Conservation (phyloP, 2,113 vertebrate species). For the Tonatia bakeri region DNA sequence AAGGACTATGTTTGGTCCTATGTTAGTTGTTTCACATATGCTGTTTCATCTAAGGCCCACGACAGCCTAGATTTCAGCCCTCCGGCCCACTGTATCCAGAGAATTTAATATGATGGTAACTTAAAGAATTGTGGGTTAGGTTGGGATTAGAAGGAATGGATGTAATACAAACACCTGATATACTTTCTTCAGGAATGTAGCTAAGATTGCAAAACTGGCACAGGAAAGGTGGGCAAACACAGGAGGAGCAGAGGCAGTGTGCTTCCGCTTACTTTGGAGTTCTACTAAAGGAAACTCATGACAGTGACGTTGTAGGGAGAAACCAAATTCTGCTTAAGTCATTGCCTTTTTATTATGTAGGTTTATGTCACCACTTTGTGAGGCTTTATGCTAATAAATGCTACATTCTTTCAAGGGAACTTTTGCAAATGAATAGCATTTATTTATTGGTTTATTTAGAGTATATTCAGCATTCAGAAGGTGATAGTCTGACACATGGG, state of each 20-base stretch:
- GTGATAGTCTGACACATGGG: not conserved
- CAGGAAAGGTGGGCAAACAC: not conserved
- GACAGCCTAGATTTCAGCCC: not conserved
- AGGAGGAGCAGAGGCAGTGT: not conserved
- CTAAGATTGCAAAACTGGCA: not conserved
- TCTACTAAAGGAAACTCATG: accelerated
- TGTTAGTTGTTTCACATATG: not conserved
- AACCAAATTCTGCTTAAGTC: not conserved
- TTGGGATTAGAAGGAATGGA: not conserved
- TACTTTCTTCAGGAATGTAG: not conserved
- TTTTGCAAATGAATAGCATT: not conserved
- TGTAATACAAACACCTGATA: accelerated
- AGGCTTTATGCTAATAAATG: not conserved
- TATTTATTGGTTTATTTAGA: not conserved
- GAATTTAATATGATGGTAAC: not conserved
- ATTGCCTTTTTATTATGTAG: not conserved
- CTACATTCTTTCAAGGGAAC: not conserved
- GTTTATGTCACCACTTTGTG: not conserved
- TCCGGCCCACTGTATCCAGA: not conserved
- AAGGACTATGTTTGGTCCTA: not conserved
- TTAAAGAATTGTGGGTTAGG: not conserved
- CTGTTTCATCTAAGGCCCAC: not conserved
- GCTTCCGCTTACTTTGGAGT: not conserved
- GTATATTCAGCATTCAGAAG: not conserved
- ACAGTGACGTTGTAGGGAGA: not conserved